Evolutionary conservation across 1,140 invertebrate genomes (phyloP).

Genomic region (Aleiodes sp.): DNA sequence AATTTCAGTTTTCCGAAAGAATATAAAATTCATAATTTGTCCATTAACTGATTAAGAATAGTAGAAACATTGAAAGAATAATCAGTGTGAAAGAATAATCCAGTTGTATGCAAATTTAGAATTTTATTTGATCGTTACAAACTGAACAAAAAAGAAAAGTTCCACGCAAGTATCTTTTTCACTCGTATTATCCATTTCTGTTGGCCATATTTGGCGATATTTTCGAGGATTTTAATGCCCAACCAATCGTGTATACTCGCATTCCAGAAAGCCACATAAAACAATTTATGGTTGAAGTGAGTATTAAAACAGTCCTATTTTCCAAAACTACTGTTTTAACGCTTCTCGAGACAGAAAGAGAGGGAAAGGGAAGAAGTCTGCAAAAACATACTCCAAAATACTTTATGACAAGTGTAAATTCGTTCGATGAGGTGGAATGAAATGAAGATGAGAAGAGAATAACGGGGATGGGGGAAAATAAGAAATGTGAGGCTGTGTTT

Average conservation of each 20-base stretch:
- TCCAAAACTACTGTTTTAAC: constrained; percentile 31
- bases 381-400: constrained; percentile 27
- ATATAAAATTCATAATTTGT: no score
- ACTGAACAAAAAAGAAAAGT: constrained; percentile 34
- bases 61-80: background rate
- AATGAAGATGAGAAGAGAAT: background rate
- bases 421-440: constrained; percentile 24
- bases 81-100: background rate
- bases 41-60: background rate
- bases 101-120: background rate
- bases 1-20: no score
- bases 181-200: constrained; percentile 23
- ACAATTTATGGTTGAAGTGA: constrained; percentile 48
- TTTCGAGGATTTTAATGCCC: constrained; percentile 47
- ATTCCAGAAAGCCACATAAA: constrained; percentile 34
- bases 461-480: background rate
- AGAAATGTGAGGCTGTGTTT: no score
- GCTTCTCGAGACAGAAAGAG: background rate
- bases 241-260: constrained; percentile 33
- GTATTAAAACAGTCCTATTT: constrained; percentile 38
- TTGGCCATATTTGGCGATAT: constrained; percentile 44
- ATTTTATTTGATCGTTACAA: constrained; percentile 5
- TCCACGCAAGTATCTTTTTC: constrained; percentile 35
- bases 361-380: no score
- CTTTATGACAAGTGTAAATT: constrained; percentile 30